Conservation (phyloP, 2,113 vertebrate species). For the Saccopteryx leptura region DNA sequence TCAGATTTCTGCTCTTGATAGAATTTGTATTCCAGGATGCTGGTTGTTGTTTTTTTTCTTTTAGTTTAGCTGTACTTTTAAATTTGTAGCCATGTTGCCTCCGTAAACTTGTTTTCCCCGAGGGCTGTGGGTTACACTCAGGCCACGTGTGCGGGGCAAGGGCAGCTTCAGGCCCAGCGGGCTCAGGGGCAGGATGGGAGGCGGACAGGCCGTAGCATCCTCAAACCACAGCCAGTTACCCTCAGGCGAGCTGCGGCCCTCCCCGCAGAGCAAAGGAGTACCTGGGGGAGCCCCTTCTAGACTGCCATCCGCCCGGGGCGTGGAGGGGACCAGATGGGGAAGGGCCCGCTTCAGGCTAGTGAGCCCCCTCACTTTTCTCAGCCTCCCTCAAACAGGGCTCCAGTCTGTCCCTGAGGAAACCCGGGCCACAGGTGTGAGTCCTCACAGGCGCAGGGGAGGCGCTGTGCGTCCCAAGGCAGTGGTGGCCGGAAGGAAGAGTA, state of each 20-base stretch:
- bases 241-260: not conserved
- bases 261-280: not conserved
- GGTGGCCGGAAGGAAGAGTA: not conserved
- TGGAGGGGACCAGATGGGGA: not conserved
- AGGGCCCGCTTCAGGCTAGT: not conserved
- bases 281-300: not conserved
- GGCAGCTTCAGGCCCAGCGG: not conserved
- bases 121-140: not conserved
- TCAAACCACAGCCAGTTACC: not conserved
- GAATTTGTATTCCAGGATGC: constrained; percentile 4
- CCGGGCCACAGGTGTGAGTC: no score
- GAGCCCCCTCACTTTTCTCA: not conserved
- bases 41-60: not conserved
- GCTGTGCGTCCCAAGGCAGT: fast-evolving
- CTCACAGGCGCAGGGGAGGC: not conserved
- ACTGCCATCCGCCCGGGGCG: no score
- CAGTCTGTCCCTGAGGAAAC: not conserved
- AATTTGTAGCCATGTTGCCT: not conserved
- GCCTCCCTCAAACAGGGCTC: not conserved
- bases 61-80: not conserved
- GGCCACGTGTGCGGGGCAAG: not conserved
- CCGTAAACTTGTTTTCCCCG: not conserved
- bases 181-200: not conserved
- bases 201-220: not conserved
- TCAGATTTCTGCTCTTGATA: constrained; percentile 16